phyloP scores from a whole-genome alignment of 2,888 invertebrate genomes.

The Drosophila demipolita region DNA sequence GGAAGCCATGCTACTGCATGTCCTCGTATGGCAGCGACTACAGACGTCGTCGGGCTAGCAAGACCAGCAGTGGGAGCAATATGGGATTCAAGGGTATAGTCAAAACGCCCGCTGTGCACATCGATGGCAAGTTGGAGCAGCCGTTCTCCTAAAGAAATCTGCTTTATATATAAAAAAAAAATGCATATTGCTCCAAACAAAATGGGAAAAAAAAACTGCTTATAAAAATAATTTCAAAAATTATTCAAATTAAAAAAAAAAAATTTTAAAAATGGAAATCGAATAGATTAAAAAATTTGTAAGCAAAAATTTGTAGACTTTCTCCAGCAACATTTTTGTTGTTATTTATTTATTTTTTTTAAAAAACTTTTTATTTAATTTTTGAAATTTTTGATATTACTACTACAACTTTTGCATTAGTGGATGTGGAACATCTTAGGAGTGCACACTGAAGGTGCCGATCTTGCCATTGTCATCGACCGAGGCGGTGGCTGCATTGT shows the following conservation, averaged over 20 bases:
- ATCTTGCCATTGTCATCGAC: slow-evolving; percentile 88
- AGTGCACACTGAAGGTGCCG: slow-evolving; percentile 86
- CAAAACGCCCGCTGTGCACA: slow-evolving; percentile 59
- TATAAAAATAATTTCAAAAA: background rate
- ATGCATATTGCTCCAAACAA: background rate
- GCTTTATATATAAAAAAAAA: too few species aligned
- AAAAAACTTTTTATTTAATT: slow-evolving; percentile 28
- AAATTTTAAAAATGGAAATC: background rate
- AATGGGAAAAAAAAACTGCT: background rate
- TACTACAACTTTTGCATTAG: background rate
- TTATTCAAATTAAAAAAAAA: background rate
- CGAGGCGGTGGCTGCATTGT: slow-evolving; percentile 87
- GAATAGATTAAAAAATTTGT: background rate
- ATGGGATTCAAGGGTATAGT: slow-evolving; percentile 19
- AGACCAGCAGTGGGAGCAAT: slow-evolving; percentile 11
- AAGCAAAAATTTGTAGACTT: background rate
- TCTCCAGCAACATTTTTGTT: background rate
- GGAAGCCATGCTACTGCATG: slow-evolving; percentile 84
- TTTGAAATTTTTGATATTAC: slow-evolving; percentile 25
- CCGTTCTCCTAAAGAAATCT: slow-evolving; percentile 68
- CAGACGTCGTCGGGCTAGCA: slow-evolving; percentile 75
- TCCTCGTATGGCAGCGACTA: slow-evolving; percentile 68
- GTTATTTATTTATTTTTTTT: background rate
- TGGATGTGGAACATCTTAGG: slow-evolving; percentile 61
- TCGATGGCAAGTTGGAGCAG: slow-evolving; percentile 82